Base-by-base conservation (phyloP, 2,888 invertebrate species). In the Lutraria lutraria region DNA sequence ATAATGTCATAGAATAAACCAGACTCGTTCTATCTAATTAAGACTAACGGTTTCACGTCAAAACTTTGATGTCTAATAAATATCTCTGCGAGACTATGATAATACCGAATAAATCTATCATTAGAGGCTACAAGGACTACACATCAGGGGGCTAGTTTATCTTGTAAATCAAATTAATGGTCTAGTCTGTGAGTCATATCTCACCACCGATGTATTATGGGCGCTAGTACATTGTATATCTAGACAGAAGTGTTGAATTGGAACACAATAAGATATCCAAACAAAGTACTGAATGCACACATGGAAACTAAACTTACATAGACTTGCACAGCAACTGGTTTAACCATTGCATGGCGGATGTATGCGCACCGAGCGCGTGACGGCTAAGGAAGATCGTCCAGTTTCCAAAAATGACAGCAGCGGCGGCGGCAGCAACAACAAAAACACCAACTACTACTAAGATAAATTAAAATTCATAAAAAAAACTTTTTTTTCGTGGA, bases 31-130 rank as follows among this genome's bases (percentile, higher is more conserved):
- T 25, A 15, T 56, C 43, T 85, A 85, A 85, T 85, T 56, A 85
- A 85, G 85, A 85, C 21, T 85, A 85, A 85, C 85, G 85, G 85
- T 80, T 54, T 53, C 29, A 56, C 53, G 85, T 85, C 85, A 80
- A 80, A 85, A 79, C 76, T 85, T 85, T 85, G 85, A 85, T 79
- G 60, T 79, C 79, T 56, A 80, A 85, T 85, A 85, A 85, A 85
- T 85, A 85, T 80, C 85, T 85, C 85, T 13, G n/a, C 85, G 43
- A 56, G 85, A 25, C n/a, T 25, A 85, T 21, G 80, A 85, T 85
- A 80, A 80, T 25, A 79, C 79, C 21, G 4, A n/a, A 85, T 85
- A 85, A 85, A 85, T 85, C 85, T 85, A 72, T 85, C 85, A 85
- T 79, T 60, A 79, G 43, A 25, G 43, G 25, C 34, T 43, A n/a